A percentile compares a stretch with the other conserved stretches of the same genome.
phyloP scores from a whole-genome alignment of 2,113 vertebrate species.

The Tylochromis polylepis region DNA sequence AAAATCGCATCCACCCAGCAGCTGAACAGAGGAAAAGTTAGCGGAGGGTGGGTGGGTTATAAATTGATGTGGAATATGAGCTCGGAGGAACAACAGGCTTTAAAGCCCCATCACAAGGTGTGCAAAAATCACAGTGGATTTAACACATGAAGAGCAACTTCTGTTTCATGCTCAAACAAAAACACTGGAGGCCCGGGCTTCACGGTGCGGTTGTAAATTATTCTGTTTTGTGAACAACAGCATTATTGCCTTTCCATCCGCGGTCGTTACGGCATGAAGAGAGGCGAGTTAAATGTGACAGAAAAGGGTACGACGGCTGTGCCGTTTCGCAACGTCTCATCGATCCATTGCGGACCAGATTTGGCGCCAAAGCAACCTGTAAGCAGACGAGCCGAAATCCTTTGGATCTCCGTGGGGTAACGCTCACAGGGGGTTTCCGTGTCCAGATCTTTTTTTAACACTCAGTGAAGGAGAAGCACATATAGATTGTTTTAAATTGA shows the following conservation, averaged over 20 bases:
- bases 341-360: constrained; percentile 1
- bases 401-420: neutral
- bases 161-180: constrained; percentile 48
- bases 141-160: constrained; percentile 44
- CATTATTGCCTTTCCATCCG: constrained; percentile 25
- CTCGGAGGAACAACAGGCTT: constrained; percentile 36
- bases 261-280: constrained; percentile 8
- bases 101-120: constrained; percentile 49
- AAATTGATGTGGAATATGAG: constrained; percentile 35
- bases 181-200: constrained; percentile 26
- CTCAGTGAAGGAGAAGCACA: constrained; percentile 44
- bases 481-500: constrained; percentile 52
- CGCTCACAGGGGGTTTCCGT: neutral
- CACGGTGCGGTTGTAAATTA: constrained; percentile 17
- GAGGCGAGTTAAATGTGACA: constrained; percentile 17
- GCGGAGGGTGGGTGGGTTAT: neutral
- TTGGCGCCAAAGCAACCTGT: neutral
- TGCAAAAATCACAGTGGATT: constrained; percentile 53
- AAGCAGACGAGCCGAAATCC: neutral
- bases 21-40: constrained; percentile 8
- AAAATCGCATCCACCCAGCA: constrained; percentile 22
- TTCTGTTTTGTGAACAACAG: constrained; percentile 38
- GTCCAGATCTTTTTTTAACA: neutral
- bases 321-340: constrained; percentile 32
- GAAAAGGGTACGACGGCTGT: neutral